These are phyloP conservation scores for Lepidonotus clava DNA, from an alignment of 2,888 invertebrate species.

Conservation along the genomic window DNA sequence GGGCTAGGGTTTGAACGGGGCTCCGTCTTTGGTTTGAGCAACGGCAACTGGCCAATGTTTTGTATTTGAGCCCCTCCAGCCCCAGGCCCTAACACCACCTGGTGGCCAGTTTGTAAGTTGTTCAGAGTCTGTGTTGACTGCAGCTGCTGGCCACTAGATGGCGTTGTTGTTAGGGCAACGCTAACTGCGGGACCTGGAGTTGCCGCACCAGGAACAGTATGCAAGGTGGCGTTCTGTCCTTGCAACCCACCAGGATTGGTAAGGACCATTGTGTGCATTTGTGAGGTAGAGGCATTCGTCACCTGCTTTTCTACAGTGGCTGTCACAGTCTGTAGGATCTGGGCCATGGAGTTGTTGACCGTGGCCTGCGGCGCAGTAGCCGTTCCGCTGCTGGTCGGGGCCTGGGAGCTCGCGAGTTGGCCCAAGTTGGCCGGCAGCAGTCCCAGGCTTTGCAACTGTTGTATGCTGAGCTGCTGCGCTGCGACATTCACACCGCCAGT, in stretches of 20 bases:
- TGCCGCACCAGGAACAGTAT: neutral
- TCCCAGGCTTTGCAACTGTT: slow-evolving; percentile 67
- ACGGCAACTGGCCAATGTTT: slow-evolving; percentile 32
- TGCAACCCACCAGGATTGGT: slow-evolving; percentile 2
- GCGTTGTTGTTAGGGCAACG: neutral
- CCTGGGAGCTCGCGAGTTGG: neutral
- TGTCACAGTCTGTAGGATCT: slow-evolving; percentile 25
- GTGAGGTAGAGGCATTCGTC: neutral
- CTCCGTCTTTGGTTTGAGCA: slow-evolving; percentile 41
- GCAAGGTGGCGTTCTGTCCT: neutral
- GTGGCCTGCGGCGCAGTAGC: neutral
- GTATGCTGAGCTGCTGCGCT: slow-evolving; percentile 65
- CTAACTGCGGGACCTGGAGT: neutral
- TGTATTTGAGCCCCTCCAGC: neutral
- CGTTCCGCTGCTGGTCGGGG: neutral
- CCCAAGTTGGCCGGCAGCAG: slow-evolving; percentile 28
- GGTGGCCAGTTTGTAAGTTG: slow-evolving; percentile 25
- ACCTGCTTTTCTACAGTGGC: slow-evolving; percentile 41
- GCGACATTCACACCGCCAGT: slow-evolving; percentile 70
- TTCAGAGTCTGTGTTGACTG: neutral
- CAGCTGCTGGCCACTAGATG: slow-evolving; percentile 22
- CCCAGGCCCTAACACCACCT: slow-evolving; percentile 48
- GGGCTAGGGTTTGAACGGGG: slow-evolving; percentile 1
- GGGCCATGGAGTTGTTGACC: slow-evolving; percentile 26
- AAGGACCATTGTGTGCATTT: neutral